These are phyloP conservation scores for Luscinia luscinia DNA, from an alignment of 2,797 vertebrate genomes.

Conservation along the genomic window DNA sequence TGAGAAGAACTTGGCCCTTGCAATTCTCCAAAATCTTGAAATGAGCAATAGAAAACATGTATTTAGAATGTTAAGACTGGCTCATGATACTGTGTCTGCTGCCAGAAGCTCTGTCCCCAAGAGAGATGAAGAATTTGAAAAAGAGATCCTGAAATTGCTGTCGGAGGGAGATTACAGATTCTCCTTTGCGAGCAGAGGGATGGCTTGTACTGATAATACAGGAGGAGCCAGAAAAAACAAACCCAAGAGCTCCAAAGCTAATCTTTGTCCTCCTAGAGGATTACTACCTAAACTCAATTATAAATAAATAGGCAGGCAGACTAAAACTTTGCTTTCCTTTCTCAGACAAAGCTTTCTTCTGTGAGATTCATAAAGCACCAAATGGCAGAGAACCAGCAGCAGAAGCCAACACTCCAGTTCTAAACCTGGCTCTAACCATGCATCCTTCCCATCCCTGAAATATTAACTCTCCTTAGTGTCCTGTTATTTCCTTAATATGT, in stretches of 20 bases:
- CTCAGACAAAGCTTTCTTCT: not conserved
- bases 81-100: not conserved
- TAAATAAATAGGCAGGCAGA: not conserved
- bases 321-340: not conserved
- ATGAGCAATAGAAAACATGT: constrained; percentile 21
- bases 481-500: not conserved
- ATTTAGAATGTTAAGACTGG: not conserved
- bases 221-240: not conserved
- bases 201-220: not conserved
- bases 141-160: not conserved
- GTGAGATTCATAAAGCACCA: not conserved
- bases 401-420: not conserved
- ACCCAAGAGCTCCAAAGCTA: not conserved
- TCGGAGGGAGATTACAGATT: not conserved
- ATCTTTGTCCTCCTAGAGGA: not conserved
- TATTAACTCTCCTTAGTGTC: not conserved
- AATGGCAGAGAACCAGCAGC: not conserved
- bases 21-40: not conserved
- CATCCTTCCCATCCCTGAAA: not conserved
- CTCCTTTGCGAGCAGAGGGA: not conserved
- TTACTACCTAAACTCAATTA: not conserved
- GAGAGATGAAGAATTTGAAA: not conserved
- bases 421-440: not conserved
- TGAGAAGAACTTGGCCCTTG: not conserved
- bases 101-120: not conserved